Conservation (phyloP, 2,888 invertebrate species). For the Aleiodes leptofemur region DNA sequence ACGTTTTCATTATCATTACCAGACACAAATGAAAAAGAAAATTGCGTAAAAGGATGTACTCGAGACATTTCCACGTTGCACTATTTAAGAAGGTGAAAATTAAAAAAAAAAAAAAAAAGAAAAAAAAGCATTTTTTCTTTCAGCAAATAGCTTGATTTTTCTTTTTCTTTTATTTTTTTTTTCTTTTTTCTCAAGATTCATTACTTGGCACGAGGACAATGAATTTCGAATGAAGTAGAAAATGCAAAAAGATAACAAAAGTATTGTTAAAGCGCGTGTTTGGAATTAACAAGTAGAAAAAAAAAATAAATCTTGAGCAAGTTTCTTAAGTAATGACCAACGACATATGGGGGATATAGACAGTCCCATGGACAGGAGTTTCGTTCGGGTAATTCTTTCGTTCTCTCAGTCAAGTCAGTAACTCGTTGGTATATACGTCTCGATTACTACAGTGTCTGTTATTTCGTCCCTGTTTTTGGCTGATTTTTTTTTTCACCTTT, state of each 20-base stretch:
- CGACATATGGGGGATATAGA: constrained; percentile 12
- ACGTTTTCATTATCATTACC: not conserved
- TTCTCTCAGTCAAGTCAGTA: constrained; percentile 40
- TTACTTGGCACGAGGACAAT: not conserved
- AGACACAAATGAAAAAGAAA: not conserved
- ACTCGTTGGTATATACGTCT: constrained; percentile 40
- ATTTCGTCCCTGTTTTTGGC: constrained; percentile 1
- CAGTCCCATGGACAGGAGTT: not conserved
- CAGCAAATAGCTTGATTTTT: no score
- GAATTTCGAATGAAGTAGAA: not conserved
- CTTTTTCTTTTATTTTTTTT: no score
- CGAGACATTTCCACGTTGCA: not conserved
- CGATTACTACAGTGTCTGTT: constrained; percentile 31
- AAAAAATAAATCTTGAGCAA: constrained; percentile 57
- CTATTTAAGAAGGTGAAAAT: no score
- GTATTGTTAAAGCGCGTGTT: constrained; percentile 1
- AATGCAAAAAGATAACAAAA: constrained; percentile 17
- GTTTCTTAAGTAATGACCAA: constrained; percentile 57
- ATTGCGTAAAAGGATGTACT: constrained; percentile 18
- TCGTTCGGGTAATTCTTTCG: constrained; percentile 26
- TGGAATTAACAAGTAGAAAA: not conserved
- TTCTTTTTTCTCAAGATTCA: not conserved
- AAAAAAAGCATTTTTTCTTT: no score
- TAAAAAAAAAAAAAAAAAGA: no score
- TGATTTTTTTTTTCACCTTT: constrained; percentile 12